Base-by-base conservation (phyloP, 2,113 vertebrate species). In the Protomyctophum bolini region DNA sequence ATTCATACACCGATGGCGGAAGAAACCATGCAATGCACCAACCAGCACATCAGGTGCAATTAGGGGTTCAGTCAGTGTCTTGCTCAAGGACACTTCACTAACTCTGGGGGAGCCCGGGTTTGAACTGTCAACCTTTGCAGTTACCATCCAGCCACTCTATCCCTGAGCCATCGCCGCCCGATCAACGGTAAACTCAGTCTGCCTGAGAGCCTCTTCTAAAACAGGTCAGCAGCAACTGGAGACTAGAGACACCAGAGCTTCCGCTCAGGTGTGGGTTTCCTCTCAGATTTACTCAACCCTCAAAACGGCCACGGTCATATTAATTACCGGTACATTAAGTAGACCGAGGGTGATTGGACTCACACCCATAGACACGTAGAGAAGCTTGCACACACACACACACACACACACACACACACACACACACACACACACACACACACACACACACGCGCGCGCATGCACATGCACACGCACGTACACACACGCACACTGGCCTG, bases 321-420 rank as follows among this genome's bases (percentile, higher is more conserved):
- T 75, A 79, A 80, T 82, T 81, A 81, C n/a, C n/a, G n/a, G n/a
- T n/a, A n/a, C 70, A 66, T 12, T 7, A 69, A 88, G 86, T 62
- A 63, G 65, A 86, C 80, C 72, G 71, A 74, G 68, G 75, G 78
- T 82, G 72, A 82, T 51, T 11, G 33, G 11, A 29, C 57, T 51
- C 11, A 10, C 46, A 28, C 52, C 8, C 64, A 66, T 52, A 66
- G 28, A 51, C 45, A 21, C 50, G 7, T 11, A 12, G 10, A 8
- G 11, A 54, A 62, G 73, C 56, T 58, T 15, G 58, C 55, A 47
- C 41, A 0, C 59, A 60, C 21, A 50, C 21, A 29, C 57, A 60
- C 11, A 10, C 46, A 58, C 52, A n/a, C 64, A 66, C 64, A 66
- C 50, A 51, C 45, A 8, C 50, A 14, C 33, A 6, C 33, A 8